These are phyloP conservation scores for Brachynemurus nebulosus DNA, from an alignment of 2,888 invertebrate species.

Conservation along the genomic window DNA sequence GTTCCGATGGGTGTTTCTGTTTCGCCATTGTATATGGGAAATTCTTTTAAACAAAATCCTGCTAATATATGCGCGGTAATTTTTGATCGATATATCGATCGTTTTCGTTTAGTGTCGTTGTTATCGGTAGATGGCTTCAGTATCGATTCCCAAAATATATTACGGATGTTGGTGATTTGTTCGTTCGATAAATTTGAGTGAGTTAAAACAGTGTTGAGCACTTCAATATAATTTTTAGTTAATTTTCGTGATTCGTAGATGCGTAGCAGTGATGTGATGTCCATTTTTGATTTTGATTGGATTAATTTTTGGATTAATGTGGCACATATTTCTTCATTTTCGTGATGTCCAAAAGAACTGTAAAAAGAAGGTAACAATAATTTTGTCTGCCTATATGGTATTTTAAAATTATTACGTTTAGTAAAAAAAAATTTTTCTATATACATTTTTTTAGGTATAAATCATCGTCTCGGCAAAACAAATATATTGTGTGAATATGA, in stretches of 20 bases:
- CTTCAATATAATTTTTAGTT: neutral
- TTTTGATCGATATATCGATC: neutral
- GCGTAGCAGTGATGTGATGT: neutral
- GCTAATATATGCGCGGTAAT: neutral
- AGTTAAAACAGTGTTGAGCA: neutral
- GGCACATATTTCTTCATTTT: neutral
- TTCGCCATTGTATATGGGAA: neutral
- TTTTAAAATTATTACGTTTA: too few species aligned
- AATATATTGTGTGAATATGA: too few species aligned
- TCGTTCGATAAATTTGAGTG: neutral
- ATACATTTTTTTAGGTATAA: too few species aligned
- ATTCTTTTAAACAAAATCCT: neutral
- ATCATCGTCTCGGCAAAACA: too few species aligned
- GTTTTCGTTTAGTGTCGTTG: neutral
- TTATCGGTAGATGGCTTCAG: neutral
- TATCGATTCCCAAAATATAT: neutral
- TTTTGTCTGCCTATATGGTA: too few species aligned
- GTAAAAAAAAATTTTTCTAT: too few species aligned
- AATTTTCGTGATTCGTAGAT: neutral
- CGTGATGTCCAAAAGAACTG: neutral
- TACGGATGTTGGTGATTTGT: neutral
- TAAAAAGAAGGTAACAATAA: too few species aligned
- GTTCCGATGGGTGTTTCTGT: too few species aligned
- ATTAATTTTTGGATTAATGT: neutral
- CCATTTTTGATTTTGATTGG: neutral